Percentiles rank a stretch among this genome's conserved stretches.
Conservation (phyloP, 2,113 vertebrate genomes). For the Sinocyclocheilus rhinocerous region DNA sequence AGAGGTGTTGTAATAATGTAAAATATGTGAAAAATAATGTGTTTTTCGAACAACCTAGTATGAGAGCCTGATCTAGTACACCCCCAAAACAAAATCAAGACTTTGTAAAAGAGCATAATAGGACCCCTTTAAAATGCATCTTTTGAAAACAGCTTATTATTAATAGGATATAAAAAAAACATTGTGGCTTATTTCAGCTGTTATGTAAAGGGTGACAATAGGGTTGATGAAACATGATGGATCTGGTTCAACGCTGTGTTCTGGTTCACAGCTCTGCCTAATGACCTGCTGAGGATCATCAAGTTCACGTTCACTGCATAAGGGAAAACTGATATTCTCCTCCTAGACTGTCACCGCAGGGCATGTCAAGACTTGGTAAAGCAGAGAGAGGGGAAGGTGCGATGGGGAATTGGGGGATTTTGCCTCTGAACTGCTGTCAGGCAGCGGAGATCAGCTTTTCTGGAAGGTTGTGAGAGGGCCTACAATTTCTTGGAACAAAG, state of each 20-base stretch:
- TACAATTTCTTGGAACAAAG: neutral
- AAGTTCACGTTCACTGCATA: neutral
- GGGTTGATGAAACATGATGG: conserved; percentile 11
- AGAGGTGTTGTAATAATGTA: too few relatives aligned
- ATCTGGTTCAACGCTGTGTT: neutral
- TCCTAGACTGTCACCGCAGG: neutral
- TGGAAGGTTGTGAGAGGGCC: neutral
- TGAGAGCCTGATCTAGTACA: too few relatives aligned
- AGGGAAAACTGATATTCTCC: neutral
- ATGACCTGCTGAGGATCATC: conserved; percentile 3
- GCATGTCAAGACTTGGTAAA: neutral
- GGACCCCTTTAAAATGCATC: too few relatives aligned
- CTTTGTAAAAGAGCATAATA: too few relatives aligned
- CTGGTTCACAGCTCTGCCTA: conserved; percentile 34
- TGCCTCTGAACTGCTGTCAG: conserved; percentile 11
- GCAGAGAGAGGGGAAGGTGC: neutral
- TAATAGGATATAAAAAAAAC: conserved; percentile 18
- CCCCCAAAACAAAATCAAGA: too few relatives aligned
- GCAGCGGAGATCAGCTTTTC: neutral
- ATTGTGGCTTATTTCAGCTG: conserved; percentile 1
- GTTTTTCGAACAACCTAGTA: too few relatives aligned
- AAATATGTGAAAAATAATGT: too few relatives aligned
- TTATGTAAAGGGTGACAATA: neutral
- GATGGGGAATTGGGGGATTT: neutral
- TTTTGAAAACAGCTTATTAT: conserved; percentile 16